Conservation (phyloP, 2,797 vertebrate genomes). For the Micrastur ruficollis region DNA sequence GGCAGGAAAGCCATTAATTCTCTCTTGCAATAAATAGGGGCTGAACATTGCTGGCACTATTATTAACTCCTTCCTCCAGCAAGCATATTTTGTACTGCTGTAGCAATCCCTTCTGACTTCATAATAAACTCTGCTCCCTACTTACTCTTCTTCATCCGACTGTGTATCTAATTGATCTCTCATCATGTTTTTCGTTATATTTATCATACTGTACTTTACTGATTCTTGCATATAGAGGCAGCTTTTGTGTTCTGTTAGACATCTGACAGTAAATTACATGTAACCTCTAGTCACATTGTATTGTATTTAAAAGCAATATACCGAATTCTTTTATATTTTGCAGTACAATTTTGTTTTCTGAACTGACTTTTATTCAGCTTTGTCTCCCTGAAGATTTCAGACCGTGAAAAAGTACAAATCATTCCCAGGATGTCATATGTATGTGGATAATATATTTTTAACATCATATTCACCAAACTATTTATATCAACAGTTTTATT, state of each 20-base stretch:
- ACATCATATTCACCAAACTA: background rate
- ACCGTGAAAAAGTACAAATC: background rate
- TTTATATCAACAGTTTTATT: background rate
- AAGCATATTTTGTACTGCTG: background rate
- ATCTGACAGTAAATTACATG: background rate
- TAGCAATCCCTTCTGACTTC: background rate
- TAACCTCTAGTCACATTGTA: background rate
- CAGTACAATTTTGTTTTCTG: background rate
- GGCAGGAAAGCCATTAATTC: conserved; percentile 38
- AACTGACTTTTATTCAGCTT: background rate
- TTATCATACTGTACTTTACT: background rate
- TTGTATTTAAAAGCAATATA: background rate
- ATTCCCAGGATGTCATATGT: background rate
- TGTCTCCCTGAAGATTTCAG: background rate
- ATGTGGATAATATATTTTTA: background rate
- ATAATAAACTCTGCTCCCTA: background rate
- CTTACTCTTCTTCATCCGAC: background rate
- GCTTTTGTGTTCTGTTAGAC: background rate
- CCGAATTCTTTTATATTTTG: background rate
- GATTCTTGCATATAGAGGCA: background rate
- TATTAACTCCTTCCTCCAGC: conserved; percentile 46
- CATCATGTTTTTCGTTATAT: background rate
- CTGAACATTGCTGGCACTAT: background rate
- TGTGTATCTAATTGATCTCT: background rate
- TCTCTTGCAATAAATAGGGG: conserved; percentile 7